These are phyloP conservation scores for Amphipyra tragopoginis DNA, from an alignment of 2,888 invertebrate genomes.

Conservation along the genomic window DNA sequence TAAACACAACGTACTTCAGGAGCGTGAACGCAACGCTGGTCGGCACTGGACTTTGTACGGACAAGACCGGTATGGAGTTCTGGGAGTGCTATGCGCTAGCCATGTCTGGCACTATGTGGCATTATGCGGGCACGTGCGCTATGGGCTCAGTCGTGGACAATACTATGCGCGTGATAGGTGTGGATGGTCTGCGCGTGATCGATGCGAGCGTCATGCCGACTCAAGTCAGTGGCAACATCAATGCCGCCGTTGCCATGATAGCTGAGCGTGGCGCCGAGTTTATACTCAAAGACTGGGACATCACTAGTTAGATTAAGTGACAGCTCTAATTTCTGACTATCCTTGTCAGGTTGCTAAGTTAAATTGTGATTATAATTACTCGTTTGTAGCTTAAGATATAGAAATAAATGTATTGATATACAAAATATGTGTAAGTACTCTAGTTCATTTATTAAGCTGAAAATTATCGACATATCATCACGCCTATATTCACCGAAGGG, in stretches of 20 bases:
- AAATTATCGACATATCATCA: too few relatives aligned
- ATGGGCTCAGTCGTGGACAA: constrained; percentile 55
- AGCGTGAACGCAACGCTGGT: constrained; percentile 51
- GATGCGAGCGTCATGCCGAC: constrained; percentile 52
- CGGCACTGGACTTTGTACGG: constrained; percentile 29
- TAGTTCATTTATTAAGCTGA: too few relatives aligned
- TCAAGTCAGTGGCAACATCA: constrained; percentile 43
- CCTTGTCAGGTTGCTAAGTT: too few relatives aligned
- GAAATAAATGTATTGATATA: too few relatives aligned
- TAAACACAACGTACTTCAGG: constrained; percentile 59
- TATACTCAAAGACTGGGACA: constrained; percentile 5
- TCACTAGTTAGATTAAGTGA: too few relatives aligned
- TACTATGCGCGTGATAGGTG: constrained; percentile 31
- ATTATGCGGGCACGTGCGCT: constrained; percentile 52
- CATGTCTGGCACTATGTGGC: constrained; percentile 55
- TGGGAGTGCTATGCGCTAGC: constrained; percentile 53
- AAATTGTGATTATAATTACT: too few relatives aligned
- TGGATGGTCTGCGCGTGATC: constrained; percentile 29
- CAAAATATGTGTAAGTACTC: too few relatives aligned
- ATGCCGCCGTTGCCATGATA: constrained; percentile 36
- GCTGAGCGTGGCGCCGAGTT: constrained; percentile 51
- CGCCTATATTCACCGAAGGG: too few relatives aligned
- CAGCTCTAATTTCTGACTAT: too few relatives aligned
- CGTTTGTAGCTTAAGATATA: too few relatives aligned
- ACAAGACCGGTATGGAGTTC: constrained; percentile 16